Base-by-base conservation (phyloP, 2,797 vertebrate genomes). In the Chrysocyon brachyurus region DNA sequence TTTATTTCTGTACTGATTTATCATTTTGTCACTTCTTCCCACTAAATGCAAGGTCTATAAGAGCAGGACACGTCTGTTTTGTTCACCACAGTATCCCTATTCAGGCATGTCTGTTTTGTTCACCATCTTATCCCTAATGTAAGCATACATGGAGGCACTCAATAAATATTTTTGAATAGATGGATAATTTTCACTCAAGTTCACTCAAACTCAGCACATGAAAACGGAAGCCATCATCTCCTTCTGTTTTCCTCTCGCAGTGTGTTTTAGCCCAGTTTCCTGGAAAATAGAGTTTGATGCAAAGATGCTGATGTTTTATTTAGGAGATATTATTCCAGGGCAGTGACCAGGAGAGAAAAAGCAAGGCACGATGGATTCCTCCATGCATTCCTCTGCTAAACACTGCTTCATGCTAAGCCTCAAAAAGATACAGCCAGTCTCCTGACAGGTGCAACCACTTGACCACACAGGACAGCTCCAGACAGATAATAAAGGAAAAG, bases 131-230 rank as follows among this genome's bases (percentile, higher is more conserved):
- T 70, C 36, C 33, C 72, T 95, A 73, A 89, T 49, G 52, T n/a
- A 73, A 49, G 15, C 49, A 36, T 75, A 75, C 46, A 31, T 54
- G 46, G 81, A 95, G 52, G 19, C 22, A 57, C 57, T 90, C 77
- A 92, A 31, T 78, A 84, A 64, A 49, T 87, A 56, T 66, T 94
- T 96, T 97, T 83, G 46, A 97, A 87, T 81, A 14, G 16, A 59
- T 94, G 56, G n/a, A n/a, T 87, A 83, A 87, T 90, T 92, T 70
- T 91, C 87, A 85, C 49, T 91, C 46, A 95, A 36, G n/a, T 95
- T 95, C 46, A 88, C 72, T 92, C 33, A 72, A 61, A 78, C 33
- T 92, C 31, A 79, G 49, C 61, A 63, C 49, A 40, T 68, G n/a
- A 88, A 86, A 81, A 85, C 3, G 36, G 54, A 95, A 75, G 21